Evolutionary conservation across 2,888 invertebrate species (phyloP).

Genomic region (Caenorhabditis drosophilae): DNA sequence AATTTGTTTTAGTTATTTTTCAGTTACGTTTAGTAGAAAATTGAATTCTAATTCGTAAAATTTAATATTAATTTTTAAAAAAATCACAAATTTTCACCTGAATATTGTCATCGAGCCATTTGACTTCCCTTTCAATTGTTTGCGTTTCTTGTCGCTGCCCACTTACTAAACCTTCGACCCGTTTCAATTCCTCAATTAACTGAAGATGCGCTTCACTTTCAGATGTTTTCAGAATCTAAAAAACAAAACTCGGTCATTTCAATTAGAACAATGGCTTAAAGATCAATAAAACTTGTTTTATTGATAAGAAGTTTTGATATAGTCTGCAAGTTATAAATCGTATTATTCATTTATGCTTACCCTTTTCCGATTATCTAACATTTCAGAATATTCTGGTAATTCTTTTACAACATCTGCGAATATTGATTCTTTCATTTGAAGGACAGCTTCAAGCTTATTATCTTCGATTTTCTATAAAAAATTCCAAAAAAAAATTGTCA

Average conservation of each 20-base stretch:
- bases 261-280: too few species aligned
- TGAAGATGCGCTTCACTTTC: conserved; percentile 21
- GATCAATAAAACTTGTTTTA: neutral
- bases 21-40: too few species aligned
- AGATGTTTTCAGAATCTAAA: conserved; percentile 17
- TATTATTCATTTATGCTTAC: conserved; percentile 6
- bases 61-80: too few species aligned
- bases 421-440: too few species aligned
- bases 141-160: conserved; percentile 26
- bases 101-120: conserved; percentile 26
- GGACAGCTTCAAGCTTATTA: too few species aligned
- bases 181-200: conserved; percentile 8
- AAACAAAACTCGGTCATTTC: too few species aligned
- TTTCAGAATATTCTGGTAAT: conserved; percentile 19
- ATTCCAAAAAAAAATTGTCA: too few species aligned
- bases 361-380: conserved; percentile 20
- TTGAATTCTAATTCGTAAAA: too few species aligned
- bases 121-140: conserved; percentile 14
- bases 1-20: too few species aligned
- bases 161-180: conserved; percentile 19
- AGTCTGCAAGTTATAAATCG: too few species aligned
- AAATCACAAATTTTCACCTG: conserved; percentile 12
- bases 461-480: too few species aligned
- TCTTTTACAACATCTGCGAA: conserved; percentile 12
- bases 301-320: neutral